A percentile compares a stretch with the other conserved stretches of the same genome.
Evolutionary conservation across 2,113 vertebrate genomes (phyloP).

Genomic region (Brachyhypopomus occidentalis): DNA sequence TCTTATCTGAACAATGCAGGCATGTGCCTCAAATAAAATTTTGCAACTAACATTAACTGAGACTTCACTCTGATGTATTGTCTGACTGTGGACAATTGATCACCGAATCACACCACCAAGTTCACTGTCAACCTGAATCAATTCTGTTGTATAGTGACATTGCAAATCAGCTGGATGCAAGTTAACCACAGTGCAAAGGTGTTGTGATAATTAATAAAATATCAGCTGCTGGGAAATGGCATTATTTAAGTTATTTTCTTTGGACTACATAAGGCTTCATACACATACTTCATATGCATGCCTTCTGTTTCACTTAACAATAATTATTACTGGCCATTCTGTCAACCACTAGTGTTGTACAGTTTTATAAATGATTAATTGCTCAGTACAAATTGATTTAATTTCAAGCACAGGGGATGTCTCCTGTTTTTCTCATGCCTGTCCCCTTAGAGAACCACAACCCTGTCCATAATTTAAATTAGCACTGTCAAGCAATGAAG

Average conservation of each 20-base stretch:
- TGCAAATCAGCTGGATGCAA: neutral
- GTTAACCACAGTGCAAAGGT: neutral
- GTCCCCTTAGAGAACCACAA: neutral
- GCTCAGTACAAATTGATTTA: neutral
- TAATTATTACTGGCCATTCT: neutral
- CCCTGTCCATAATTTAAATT: too few relatives aligned
- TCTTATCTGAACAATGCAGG: neutral
- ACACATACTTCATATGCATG: neutral
- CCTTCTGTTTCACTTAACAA: neutral
- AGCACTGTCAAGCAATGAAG: neutral
- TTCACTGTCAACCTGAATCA: neutral
- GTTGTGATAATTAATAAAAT: neutral
- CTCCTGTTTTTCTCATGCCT: neutral
- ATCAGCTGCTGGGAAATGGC: neutral
- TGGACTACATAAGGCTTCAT: neutral
- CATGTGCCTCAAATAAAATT: neutral
- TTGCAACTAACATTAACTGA: neutral
- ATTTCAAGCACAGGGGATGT: neutral
- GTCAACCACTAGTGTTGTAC: neutral
- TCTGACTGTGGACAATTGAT: neutral
- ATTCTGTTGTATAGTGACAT: neutral
- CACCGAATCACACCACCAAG: too few relatives aligned
- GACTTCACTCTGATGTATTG: neutral
- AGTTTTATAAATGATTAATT: neutral
- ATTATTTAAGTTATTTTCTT: neutral